Base-by-base conservation (phyloP, 2,888 invertebrate species). In the Sisyra nigra region DNA sequence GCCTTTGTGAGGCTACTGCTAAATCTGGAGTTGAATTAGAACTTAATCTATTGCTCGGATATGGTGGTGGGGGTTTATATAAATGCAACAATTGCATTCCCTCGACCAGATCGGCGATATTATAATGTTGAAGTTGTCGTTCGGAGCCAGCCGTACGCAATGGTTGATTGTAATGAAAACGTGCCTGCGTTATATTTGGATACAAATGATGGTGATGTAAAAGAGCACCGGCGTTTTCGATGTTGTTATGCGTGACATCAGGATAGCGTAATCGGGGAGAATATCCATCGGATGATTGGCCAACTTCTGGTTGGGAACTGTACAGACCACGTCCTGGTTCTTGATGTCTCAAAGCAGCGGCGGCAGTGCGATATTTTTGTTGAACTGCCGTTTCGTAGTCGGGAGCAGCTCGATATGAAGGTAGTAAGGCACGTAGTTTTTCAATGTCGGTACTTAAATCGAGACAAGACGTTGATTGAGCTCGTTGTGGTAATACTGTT, bases 371-470 rank as follows among this genome's bases (percentile, higher is more conserved):
- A 61, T 84, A 83, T 58, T 88, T 88, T 54, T 86, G 81, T 57
- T 86, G 85, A 47, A 94, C 72, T 10, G 93, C 92, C 0, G 89
- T 88, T 57, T 93, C 92, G 61, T 96, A 96, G 64, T 93, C 93
- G 0, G 96, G 94, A 2, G 92, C 89, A 1, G 86, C 86, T 2
- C 93, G 73, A 59, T 88, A 88, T 0, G 80, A 78, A 0, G 88
- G 87, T n/a, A 87, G 60, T 48, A 87, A 68, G 11, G 82, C 80
- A 53, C 85, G 77, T 51, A 67, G 63, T 53, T 68, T 69, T 48
- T 75, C 69, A 24, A 68, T 59, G 45, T 69, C 69, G 5, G 64
- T 59, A 41, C 64, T 61, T 46, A 77, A 61, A 57, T 79, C 77
- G 0, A 77, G 63, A 51, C 77, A 76, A 3, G 76, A 76, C 17